A percentile compares a stretch with the other conserved stretches of the same genome.
These are phyloP conservation scores for Lutjanus campechanus DNA, from an alignment of 2,797 vertebrate species.

Conservation along the genomic window DNA sequence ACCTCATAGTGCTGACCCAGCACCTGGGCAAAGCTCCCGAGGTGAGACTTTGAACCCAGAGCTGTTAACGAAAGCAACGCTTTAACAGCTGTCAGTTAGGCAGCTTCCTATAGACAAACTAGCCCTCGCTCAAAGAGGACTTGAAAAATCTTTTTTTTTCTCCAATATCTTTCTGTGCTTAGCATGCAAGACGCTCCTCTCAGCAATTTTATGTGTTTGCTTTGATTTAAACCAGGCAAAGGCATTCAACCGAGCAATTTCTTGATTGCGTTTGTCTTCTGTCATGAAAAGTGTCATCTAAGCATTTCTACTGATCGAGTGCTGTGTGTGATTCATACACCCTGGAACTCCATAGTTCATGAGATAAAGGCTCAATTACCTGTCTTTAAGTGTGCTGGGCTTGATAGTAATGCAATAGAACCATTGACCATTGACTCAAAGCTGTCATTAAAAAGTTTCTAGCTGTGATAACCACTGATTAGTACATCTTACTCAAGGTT, in stretches of 20 bases:
- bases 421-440: slow-evolving; percentile 46
- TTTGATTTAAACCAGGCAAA: slow-evolving; percentile 30
- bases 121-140: not conserved
- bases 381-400: slow-evolving; percentile 26
- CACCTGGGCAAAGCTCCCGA: slow-evolving; percentile 95
- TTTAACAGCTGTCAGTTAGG: slow-evolving; percentile 24
- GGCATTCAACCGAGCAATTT: slow-evolving; percentile 8
- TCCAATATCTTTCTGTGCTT: not conserved
- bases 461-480: slow-evolving; percentile 58
- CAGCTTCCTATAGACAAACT: slow-evolving; percentile 5
- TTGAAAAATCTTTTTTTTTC: not conserved
- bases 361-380: slow-evolving; percentile 71
- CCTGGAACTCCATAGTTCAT: slow-evolving; percentile 68
- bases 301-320: slow-evolving; percentile 56
- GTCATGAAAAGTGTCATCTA: slow-evolving; percentile 17
- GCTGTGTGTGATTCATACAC: slow-evolving; percentile 33
- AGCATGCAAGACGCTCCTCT: not conserved
- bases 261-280: slow-evolving; percentile 39
- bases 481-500: slow-evolving; percentile 51
- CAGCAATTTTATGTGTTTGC: slow-evolving; percentile 25
- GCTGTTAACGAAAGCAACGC: slow-evolving; percentile 3
- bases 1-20: slow-evolving; percentile 94
- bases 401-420: slow-evolving; percentile 50
- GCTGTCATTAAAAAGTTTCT: slow-evolving; percentile 20
- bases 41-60: slow-evolving; percentile 86